Evolutionary conservation across 2,113 vertebrate species (phyloP), one percentile per base, ranked within the genome.

Genomic region (Atherinomorus stipes): DNA sequence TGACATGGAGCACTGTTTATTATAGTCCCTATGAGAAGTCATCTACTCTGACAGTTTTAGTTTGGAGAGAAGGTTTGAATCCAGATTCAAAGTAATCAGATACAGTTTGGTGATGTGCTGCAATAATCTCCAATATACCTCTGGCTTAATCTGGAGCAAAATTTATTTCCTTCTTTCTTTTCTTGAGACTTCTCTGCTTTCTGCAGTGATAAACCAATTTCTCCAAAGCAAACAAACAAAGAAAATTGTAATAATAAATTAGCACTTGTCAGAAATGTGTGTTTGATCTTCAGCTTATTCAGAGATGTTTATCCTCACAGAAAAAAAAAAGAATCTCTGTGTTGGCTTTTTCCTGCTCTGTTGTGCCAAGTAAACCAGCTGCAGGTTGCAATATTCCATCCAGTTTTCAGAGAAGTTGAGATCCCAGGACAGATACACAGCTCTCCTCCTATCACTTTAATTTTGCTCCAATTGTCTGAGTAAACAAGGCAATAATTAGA

Each of bases 401-500:
- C 26, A 28, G 42, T 67, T 64, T 13, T 66, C 62, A 78, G 75
- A 72, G 70, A 70, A n/a, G 16, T 7, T 0, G 28, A 49, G 63
- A 71, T 86, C 34, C 68, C 64, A 72, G 45, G 13, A 74, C 57
- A 42, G 57, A 63, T 59, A 56, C 28, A 11, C 45, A 23, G 34
- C 44, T 28, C n/a, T 31, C 60, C 22, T 38, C 42, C 53, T 50
- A 13, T 38, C 18, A 13, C 49, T 65, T 13, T 72, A 53, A 62
- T 63, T 76, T 21, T 52, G 19, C 60, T 59, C 22, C 44, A 85
- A 64, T 72, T 68, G 47, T 56, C 34, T 72, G 50, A n/a, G 68
- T 75, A 79, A 79, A 78, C 64, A 82, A 74, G 57, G 47, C 69
- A 65, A 64, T 74, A 58, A 84, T 89, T 63, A 74, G 61, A 26